Conservation (phyloP, 2,888 invertebrate genomes). For the Andrena dorsata region DNA sequence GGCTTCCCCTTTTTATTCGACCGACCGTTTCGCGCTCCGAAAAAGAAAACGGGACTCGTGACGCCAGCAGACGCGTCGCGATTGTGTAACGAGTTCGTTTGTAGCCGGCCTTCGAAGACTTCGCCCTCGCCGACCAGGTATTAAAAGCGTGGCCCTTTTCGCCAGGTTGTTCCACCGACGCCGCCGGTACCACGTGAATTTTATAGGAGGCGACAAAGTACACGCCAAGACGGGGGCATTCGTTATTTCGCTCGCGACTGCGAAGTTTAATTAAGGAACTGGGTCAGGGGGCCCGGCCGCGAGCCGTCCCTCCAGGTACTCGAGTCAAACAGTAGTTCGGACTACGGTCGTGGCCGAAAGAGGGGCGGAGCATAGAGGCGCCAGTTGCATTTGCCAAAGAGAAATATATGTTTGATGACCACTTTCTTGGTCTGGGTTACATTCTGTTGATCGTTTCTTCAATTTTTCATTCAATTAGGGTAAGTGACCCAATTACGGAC, state of each 20-base stretch:
- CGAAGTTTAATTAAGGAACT: slow-evolving; percentile 55
- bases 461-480: too few species aligned
- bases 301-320: neutral
- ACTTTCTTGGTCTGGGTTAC: neutral
- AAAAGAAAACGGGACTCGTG: neutral
- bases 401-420: slow-evolving; percentile 21
- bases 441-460: neutral
- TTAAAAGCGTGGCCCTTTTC: neutral
- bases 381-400: slow-evolving; percentile 3
- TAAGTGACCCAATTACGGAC: too few species aligned
- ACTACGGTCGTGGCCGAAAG: neutral
- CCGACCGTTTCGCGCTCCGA: slow-evolving; percentile 19
- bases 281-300: slow-evolving; percentile 6
- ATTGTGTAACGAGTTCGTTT: slow-evolving; percentile 21
- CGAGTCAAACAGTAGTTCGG: slow-evolving; percentile 46
- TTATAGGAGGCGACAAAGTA: slow-evolving; percentile 16
- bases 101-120: neutral
- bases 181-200: slow-evolving; percentile 10
- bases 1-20: neutral
- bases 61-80: neutral
- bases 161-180: neutral
- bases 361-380: neutral
- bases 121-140: neutral
- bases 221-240: slow-evolving; percentile 3
- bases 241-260: slow-evolving; percentile 48